A percentile compares a stretch with the other conserved stretches of the same genome.
Evolutionary conservation across 2,113 vertebrate genomes (phyloP).

Genomic region (Rhipidura dahli): DNA sequence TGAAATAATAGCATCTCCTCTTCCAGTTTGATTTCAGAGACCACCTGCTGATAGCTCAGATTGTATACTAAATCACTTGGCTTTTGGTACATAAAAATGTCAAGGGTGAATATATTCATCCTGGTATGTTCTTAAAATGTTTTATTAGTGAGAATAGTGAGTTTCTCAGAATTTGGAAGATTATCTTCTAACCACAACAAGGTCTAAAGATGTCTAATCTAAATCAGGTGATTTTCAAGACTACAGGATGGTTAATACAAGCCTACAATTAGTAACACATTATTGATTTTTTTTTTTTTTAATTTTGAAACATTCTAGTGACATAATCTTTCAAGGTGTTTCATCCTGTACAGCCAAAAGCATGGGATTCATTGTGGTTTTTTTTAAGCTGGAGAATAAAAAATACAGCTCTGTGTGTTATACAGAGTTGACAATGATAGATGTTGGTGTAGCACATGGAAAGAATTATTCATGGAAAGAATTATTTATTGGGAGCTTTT

Average conservation of each 20-base stretch:
- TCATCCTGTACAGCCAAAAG: not conserved
- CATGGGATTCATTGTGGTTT: not conserved
- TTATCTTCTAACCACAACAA: not conserved
- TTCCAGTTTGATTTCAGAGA: not conserved
- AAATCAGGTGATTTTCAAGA: not conserved
- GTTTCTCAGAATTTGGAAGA: not conserved
- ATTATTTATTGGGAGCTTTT: not conserved
- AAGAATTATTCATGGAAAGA: not conserved
- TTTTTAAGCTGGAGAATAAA: not conserved
- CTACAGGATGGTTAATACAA: not conserved
- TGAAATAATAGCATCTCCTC: not conserved
- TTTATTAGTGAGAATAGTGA: not conserved
- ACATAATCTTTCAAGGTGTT: not conserved
- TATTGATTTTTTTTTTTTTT: not conserved
- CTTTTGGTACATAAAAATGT: not conserved
- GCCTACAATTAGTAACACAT: accelerated
- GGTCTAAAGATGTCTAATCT: not conserved
- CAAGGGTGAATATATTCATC: not conserved
- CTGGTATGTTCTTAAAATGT: not conserved
- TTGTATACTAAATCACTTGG: not conserved
- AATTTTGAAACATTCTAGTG: not conserved
- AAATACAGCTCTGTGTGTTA: not conserved
- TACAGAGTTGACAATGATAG: not conserved
- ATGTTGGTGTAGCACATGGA: not conserved
- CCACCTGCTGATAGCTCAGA: not conserved